Conservation (phyloP, 2,113 vertebrate species). For the Herpetotheres cachinnans region DNA sequence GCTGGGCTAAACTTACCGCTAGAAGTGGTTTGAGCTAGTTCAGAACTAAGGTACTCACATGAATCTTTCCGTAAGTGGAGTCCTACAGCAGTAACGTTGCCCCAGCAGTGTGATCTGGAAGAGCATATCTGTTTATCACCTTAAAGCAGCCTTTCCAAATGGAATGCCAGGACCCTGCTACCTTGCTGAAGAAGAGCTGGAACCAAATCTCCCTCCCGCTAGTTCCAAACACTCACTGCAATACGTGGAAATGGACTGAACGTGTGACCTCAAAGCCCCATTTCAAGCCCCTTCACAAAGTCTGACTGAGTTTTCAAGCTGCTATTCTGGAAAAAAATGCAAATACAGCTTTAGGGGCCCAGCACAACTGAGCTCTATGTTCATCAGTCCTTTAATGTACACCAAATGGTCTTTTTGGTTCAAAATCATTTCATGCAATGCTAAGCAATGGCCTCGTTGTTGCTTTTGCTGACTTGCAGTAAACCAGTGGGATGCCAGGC, state of each 20-base stretch:
- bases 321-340: not conserved
- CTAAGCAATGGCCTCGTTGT: not conserved
- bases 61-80: not conserved
- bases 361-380: not conserved
- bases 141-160: not conserved
- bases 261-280: not conserved
- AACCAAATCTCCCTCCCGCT: not conserved
- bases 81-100: not conserved
- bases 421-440: not conserved
- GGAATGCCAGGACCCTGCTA: not conserved
- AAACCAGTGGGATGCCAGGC: conserved; percentile 7
- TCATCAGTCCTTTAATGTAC: not conserved
- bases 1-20: not conserved
- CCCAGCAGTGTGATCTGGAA: not conserved
- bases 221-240: not conserved
- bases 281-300: not conserved
- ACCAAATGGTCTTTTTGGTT: not conserved
- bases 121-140: not conserved
- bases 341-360: not conserved
- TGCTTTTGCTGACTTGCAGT: conserved; percentile 15
- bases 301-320: not conserved
- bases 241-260: not conserved
- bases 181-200: not conserved
- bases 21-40: not conserved
- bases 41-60: not conserved